Evolutionary conservation across 2,113 vertebrate species (phyloP).

Genomic region (Leucoraja erinaceus): DNA sequence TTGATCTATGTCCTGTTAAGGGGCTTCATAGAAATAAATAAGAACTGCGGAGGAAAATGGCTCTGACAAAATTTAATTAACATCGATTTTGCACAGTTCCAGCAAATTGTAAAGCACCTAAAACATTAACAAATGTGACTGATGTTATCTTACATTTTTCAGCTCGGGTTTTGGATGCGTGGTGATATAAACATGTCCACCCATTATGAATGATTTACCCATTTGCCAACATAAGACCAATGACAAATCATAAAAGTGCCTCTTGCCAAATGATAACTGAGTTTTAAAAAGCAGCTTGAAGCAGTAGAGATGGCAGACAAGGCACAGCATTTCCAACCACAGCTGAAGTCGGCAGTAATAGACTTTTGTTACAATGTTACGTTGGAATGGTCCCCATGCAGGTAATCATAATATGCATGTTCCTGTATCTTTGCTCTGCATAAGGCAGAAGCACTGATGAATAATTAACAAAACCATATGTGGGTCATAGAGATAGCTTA

Average conservation of each 20-base stretch:
- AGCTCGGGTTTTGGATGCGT: neutral
- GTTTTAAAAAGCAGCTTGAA: conserved; percentile 20
- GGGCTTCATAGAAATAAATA: neutral
- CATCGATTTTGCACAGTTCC: neutral
- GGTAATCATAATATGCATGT: neutral
- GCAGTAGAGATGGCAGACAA: neutral
- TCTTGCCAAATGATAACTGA: neutral
- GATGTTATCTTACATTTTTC: neutral
- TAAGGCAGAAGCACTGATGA: conserved; percentile 30
- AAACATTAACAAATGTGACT: neutral
- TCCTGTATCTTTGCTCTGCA: conserved; percentile 29
- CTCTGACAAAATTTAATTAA: neutral
- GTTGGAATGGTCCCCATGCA: conserved; percentile 21
- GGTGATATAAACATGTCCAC: neutral
- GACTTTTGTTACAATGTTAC: neutral
- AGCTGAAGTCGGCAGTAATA: neutral
- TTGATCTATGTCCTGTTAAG: neutral
- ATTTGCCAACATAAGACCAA: neutral
- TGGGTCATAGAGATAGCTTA: conserved; percentile 35
- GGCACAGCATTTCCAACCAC: neutral
- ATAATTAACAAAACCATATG: conserved; percentile 30
- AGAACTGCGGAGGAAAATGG: neutral
- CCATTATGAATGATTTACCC: conserved; percentile 18
- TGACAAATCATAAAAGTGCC: neutral
- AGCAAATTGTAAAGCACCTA: neutral